These are phyloP conservation scores for Lathamus discolor DNA, from an alignment of 2,113 vertebrate species.

Conservation along the genomic window DNA sequence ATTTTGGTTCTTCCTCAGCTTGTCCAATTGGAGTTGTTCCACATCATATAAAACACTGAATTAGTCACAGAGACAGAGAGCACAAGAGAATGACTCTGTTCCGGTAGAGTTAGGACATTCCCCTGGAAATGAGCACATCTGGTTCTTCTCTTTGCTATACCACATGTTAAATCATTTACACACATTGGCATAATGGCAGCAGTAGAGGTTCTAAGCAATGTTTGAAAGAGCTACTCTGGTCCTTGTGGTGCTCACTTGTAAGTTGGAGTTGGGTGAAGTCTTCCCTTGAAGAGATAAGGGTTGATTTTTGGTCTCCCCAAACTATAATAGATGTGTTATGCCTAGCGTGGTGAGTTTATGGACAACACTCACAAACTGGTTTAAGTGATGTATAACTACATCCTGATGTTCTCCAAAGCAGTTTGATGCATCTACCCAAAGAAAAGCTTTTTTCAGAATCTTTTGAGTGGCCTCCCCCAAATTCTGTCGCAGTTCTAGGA, in stretches of 20 bases:
- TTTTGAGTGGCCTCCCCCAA: neutral
- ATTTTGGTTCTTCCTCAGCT: constrained; percentile 33
- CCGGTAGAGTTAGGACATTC: constrained; percentile 60
- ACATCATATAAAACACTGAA: constrained; percentile 58
- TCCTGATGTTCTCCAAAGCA: neutral
- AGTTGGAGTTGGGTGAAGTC: neutral
- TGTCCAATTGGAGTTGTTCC: constrained; percentile 55
- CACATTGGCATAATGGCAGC: constrained; percentile 43
- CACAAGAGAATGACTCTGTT: constrained; percentile 65
- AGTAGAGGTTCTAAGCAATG: neutral
- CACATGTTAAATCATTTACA: constrained; percentile 58
- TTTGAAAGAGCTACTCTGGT: neutral
- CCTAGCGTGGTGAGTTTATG: neutral
- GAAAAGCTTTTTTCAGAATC: neutral
- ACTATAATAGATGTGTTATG: neutral
- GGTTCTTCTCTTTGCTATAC: constrained; percentile 57
- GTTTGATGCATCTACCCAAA: neutral
- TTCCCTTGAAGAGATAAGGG: neutral
- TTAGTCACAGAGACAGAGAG: constrained; percentile 61
- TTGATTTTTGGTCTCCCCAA: neutral
- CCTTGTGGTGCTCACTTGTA: neutral
- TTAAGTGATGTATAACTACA: neutral
- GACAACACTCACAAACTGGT: neutral
- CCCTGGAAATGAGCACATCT: constrained; percentile 68
- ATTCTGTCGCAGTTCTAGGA: neutral